These are phyloP conservation scores for Andrena fulva DNA, from an alignment of 2,888 invertebrate species.

Conservation along the genomic window DNA sequence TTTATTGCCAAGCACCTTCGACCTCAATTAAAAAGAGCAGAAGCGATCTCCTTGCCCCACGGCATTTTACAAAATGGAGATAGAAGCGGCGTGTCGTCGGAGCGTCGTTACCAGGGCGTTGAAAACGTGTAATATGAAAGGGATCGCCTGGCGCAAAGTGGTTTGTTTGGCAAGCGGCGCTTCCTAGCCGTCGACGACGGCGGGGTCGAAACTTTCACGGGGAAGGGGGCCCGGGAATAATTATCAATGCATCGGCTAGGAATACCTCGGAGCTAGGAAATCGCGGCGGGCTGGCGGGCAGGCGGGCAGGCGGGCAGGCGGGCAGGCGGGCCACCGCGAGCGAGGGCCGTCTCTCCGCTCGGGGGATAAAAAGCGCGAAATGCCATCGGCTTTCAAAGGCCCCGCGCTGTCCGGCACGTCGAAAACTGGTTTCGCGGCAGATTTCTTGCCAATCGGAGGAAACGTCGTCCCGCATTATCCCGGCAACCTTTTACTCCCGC, in stretches of 20 bases:
- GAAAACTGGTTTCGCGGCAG: conserved; percentile 61
- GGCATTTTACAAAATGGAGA: not conserved
- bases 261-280: conserved; percentile 56
- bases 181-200: conserved; percentile 53
- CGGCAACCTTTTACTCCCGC: conserved; percentile 24
- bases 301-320: not conserved
- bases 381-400: conserved; percentile 59
- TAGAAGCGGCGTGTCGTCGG: conserved; percentile 7
- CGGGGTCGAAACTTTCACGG: conserved; percentile 64
- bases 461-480: conserved; percentile 43
- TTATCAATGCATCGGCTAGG: conserved; percentile 54
- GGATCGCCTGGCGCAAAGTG: not conserved
- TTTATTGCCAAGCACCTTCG: not conserved
- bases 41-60: conserved; percentile 2
- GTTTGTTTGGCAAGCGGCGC: conserved; percentile 45
- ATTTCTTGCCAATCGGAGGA: conserved; percentile 42
- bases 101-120: conserved; percentile 35
- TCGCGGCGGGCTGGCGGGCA: conserved; percentile 18
- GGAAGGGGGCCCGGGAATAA: conserved; percentile 56
- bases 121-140: conserved; percentile 19
- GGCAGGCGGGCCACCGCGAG: not conserved
- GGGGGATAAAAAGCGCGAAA: conserved; percentile 46
- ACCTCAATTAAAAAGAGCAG: not conserved
- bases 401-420: conserved; percentile 20
- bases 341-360: conserved; percentile 1